These are phyloP conservation scores for Octomys mimax DNA, from an alignment of 2,797 vertebrate genomes.

Conservation along the genomic window DNA sequence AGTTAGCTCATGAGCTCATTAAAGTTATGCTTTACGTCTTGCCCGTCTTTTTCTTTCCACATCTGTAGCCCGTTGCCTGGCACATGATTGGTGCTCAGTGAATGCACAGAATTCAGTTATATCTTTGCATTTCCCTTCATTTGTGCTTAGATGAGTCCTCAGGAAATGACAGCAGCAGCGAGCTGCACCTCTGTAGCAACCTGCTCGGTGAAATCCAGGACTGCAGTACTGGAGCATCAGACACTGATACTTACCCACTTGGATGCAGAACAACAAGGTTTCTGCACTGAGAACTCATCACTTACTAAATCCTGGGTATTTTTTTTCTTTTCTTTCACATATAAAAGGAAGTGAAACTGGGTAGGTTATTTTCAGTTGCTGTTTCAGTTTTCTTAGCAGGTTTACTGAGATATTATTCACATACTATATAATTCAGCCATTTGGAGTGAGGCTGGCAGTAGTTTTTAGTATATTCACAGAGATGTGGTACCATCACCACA, in stretches of 20 bases:
- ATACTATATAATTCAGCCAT: neutral
- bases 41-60: neutral
- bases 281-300: neutral
- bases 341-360: constrained; percentile 55
- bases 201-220: neutral
- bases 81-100: neutral
- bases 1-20: neutral
- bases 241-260: neutral
- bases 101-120: neutral
- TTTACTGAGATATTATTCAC: constrained; percentile 1
- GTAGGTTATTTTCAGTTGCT: constrained; percentile 18
- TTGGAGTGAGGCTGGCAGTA: neutral
- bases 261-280: neutral
- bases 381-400: constrained; percentile 38
- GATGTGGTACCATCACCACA: neutral
- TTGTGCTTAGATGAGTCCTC: neutral
- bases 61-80: neutral
- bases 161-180: neutral
- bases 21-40: neutral
- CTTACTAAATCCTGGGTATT: constrained; percentile 24
- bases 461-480: constrained; percentile 1
- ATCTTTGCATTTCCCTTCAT: constrained; percentile 29
- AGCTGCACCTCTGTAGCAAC: neutral
- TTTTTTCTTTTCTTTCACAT: neutral
- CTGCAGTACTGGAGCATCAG: neutral